Evolutionary conservation across 1,140 invertebrate species (phyloP), one percentile per base, ranked within the genome.

Genomic region (Proctacanthus coquilletti): DNA sequence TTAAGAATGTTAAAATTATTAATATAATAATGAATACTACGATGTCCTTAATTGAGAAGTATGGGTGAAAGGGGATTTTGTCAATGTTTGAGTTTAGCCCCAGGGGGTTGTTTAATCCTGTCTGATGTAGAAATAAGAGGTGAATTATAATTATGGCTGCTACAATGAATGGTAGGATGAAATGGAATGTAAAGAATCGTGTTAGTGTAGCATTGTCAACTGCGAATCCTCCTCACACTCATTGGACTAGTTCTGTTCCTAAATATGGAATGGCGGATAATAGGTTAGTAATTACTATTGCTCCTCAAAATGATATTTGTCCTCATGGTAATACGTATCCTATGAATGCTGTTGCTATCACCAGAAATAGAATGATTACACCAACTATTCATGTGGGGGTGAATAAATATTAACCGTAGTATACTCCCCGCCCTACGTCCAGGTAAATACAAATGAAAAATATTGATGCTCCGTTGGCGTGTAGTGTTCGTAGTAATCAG

Each of bases 251-350:
- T 41, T 45, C 50, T 36, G 50, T 50, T 34, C 74, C 73, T 58
- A 77, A n/a, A n/a, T 70, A 75, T 3, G 74, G 74, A 31, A 80
- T 69, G 6, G 73, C 72, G 11, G 75, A 76, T 41, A 79, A 41
- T 48, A 80, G 45, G 56, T 76, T 77, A 38, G 73, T 79, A 72
- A 80, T 80, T 13, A 79, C 75, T 35, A 74, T 77, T 6, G 74
- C 74, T 29, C 71, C 73, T 68, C 74, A 79, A 57, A 74, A 77
- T 14, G 71, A 76, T 68, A 80, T 80, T 71, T 80, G 74, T 17
- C 72, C 74, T 64, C 74, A 77, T 4, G 72, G 73, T 48, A 77
- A 50, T 3, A 78, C 72, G 66, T 78, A 79, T 1, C 75, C 72
- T 65, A 77, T 53, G 61, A 79, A 78, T 18, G 72, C 71, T 38